Conservation (phyloP, 2,888 invertebrate species). For the Aspidiotus rigidus region DNA sequence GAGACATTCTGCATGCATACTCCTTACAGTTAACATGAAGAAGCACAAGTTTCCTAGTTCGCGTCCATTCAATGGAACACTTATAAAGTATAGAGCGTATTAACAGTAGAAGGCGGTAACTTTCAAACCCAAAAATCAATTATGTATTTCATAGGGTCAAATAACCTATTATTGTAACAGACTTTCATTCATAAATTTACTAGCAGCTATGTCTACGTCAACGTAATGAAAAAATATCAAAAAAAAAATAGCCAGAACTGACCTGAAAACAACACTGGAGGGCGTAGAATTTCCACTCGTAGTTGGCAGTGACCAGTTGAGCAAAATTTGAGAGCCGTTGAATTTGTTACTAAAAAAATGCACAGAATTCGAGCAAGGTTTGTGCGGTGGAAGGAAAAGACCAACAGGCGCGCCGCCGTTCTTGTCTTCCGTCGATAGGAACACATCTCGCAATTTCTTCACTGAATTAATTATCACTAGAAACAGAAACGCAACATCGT, state of each 20-base stretch:
- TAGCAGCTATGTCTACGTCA: no score
- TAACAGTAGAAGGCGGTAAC: no score
- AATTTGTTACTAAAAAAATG: conserved; percentile 12
- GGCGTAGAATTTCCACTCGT: conserved; percentile 2
- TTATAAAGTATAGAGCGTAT: no score
- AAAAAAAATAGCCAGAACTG: background rate
- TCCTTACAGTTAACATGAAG: no score
- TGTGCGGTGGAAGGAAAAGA: conserved; percentile 27
- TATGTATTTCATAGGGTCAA: no score
- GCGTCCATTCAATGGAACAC: no score
- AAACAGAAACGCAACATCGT: conserved; percentile 3
- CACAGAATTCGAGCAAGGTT: conserved; percentile 20
- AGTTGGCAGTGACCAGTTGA: conserved; percentile 34
- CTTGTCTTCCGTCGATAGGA: conserved; percentile 11
- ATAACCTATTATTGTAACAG: no score
- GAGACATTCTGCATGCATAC: no score
- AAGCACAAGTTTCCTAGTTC: no score
- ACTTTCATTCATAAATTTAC: no score
- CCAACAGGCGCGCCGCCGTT: conserved; percentile 23
- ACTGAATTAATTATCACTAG: conserved; percentile 11
- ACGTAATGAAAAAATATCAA: no score
- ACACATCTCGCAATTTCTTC: conserved; percentile 10
- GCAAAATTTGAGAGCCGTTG: conserved; percentile 31
- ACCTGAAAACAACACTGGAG: conserved; percentile 19
- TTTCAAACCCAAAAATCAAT: no score